Conservation (phyloP, 2,113 vertebrate genomes). For the Plecturocebus donacophilus region DNA sequence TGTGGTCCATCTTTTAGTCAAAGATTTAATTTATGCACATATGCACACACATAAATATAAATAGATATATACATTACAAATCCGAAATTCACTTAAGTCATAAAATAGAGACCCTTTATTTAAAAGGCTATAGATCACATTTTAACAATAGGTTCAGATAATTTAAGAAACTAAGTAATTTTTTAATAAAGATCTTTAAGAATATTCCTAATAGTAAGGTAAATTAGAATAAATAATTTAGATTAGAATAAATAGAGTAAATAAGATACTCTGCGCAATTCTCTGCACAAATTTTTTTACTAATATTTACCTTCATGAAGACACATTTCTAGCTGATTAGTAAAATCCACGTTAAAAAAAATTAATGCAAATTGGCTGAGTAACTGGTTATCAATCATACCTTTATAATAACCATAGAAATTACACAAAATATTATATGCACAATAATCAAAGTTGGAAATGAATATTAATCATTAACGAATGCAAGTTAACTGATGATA, state of each 20-base stretch:
- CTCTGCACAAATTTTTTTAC: neutral
- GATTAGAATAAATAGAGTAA: neutral
- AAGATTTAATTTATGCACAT: neutral
- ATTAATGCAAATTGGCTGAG: neutral
- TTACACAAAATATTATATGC: neutral
- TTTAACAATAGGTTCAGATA: neutral
- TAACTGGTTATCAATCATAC: neutral
- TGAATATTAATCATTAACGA: neutral
- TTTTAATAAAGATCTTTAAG: neutral
- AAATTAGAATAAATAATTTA: neutral
- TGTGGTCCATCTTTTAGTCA: neutral
- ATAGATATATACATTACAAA: neutral
- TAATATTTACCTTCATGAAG: neutral
- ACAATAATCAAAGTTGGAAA: neutral
- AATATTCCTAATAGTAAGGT: neutral
- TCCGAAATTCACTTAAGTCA: neutral
- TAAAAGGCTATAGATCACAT: neutral
- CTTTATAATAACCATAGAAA: neutral
- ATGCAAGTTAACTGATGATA: neutral
- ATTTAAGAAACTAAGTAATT: neutral
- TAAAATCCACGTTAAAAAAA: neutral
- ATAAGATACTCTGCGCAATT: neutral
- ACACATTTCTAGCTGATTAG: neutral
- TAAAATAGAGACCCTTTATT: neutral
- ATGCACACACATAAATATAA: neutral